Evolutionary conservation across 2,888 invertebrate species (phyloP).

Genomic region (Stenodera caucasica): DNA sequence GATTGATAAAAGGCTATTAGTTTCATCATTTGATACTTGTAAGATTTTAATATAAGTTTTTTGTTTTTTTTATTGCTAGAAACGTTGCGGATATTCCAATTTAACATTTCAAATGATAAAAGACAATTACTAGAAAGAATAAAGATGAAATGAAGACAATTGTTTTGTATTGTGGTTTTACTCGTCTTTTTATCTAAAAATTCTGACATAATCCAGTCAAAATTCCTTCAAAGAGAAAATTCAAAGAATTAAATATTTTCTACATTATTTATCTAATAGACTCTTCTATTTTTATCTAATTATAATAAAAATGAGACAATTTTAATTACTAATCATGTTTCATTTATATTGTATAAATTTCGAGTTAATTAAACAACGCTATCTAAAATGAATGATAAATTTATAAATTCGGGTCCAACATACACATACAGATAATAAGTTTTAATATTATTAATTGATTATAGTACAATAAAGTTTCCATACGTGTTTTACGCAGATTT

Average conservation of each 20-base stretch:
- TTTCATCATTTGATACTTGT: neutral
- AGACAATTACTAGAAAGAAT: conserved; percentile 9
- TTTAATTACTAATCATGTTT: too few relatives aligned
- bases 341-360: neutral
- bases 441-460: neutral
- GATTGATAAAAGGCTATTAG: neutral
- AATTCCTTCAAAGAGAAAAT: conserved; percentile 1
- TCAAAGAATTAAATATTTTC: neutral
- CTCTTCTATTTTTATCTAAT: too few relatives aligned
- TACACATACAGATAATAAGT: neutral
- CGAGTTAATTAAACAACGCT: neutral
- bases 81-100: neutral
- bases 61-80: neutral
- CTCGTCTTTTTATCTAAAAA: conserved; percentile 7
- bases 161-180: conserved; percentile 4
- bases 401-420: neutral
- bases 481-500: neutral
- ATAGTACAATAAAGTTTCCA: neutral
- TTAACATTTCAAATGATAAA: neutral
- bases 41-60: too few relatives aligned
- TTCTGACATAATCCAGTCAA: conserved; percentile 8
- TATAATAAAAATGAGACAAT: too few relatives aligned
- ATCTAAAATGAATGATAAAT: neutral
- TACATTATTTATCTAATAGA: too few relatives aligned
- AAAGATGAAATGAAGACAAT: neutral